phyloP scores from a whole-genome alignment of 2,888 invertebrate species.

The Miltochrista miniata region DNA sequence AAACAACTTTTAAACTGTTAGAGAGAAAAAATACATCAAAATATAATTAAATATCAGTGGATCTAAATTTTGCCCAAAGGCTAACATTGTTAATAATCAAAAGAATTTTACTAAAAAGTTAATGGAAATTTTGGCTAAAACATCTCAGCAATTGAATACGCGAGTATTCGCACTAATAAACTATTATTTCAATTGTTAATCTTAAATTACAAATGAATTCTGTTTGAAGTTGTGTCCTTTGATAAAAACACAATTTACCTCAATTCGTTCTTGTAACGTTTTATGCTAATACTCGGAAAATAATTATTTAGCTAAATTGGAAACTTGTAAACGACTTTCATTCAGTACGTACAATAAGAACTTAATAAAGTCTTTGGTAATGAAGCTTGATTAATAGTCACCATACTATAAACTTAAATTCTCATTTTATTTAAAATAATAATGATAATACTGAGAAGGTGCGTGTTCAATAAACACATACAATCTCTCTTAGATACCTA shows the following conservation, averaged over 20 bases:
- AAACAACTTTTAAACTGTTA: too few relatives aligned
- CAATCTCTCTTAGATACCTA: too few relatives aligned
- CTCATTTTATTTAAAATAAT: too few relatives aligned
- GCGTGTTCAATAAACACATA: too few relatives aligned
- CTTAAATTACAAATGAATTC: constrained; percentile 9
- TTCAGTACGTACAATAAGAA: neutral
- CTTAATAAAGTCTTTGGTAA: neutral
- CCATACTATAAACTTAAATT: too few relatives aligned
- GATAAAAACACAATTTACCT: neutral
- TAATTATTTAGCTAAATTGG: neutral
- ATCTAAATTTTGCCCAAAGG: too few relatives aligned
- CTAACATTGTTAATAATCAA: too few relatives aligned
- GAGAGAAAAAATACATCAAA: too few relatives aligned
- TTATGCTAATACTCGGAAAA: neutral
- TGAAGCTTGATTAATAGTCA: too few relatives aligned
- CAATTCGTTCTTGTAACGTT: neutral
- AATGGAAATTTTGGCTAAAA: constrained; percentile 17
- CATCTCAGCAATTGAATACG: constrained; percentile 20
- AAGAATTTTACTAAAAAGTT: constrained; percentile 18
- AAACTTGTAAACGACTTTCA: neutral
- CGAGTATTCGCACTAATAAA: constrained; percentile 27
- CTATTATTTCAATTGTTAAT: constrained; percentile 27
- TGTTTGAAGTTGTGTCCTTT: constrained; percentile 4
- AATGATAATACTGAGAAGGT: too few relatives aligned
- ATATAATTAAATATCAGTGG: too few relatives aligned